Evolutionary conservation across 2,113 vertebrate genomes (phyloP), one percentile per base, ranked within the genome.

Genomic region (Zosterops hypoxanthus): DNA sequence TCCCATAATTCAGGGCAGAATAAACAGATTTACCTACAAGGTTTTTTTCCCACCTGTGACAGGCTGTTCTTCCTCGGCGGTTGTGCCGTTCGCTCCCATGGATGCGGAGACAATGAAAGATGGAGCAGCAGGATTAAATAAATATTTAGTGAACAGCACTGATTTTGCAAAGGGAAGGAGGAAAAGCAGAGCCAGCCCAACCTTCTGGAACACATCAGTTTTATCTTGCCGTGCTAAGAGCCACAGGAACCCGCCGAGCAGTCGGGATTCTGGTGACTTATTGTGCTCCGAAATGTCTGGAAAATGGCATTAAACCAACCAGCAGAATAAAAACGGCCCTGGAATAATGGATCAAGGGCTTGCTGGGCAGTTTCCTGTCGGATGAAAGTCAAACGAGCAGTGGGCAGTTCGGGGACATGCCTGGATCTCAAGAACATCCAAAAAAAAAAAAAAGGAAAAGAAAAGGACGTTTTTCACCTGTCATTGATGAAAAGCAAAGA

Each of bases 31-130:
- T 10, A 11, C 59, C 57, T 16, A 3, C 41, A 28, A 12, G 6
- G 6, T 33, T 12, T 5, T 26, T 26, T 34, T 46, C 15, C 41
- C 46, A 11, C 33, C 39, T 10, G 4, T 0, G 2, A 4, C 1
- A 18, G 31, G n/a, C 57, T 33, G 8, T 5, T 76, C 49, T n/a
- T 1, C 0, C 53, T 47, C 55, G 1, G 13, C 19, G 31, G 5
- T 9, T 36, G 22, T 26, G 49, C 3, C 4, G 1, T 14, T 12
- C 8, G 0, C 60, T 64, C 59, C 29, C 39, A 2, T 2, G 16
- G 4, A 22, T 11, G 33, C 7, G 34, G 64, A 47, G 26, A 53
- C 57, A 71, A 25, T 4, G 23, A 41, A 36, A 77, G 41, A 33
- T 15, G 44, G 36, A 65, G n/a, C 61, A 39, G 34, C 33, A 3